phyloP scores from a whole-genome alignment of 2,113 vertebrate genomes.

The Rhea americana region DNA sequence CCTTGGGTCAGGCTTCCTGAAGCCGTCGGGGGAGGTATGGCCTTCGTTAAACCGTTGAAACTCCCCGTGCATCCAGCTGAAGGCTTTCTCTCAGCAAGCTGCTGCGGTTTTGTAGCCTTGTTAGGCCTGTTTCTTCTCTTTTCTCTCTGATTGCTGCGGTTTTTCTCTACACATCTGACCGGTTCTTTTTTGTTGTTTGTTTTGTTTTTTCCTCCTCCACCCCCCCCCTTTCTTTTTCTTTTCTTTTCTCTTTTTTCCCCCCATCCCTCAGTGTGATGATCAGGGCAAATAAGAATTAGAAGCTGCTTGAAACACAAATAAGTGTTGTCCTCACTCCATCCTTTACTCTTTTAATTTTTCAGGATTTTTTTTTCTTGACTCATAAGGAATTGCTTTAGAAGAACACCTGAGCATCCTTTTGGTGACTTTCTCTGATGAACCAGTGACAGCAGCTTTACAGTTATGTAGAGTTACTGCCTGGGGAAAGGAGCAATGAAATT shows the following conservation, averaged over 20 bases:
- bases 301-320: neutral
- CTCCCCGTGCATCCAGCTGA: neutral
- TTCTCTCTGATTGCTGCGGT: neutral
- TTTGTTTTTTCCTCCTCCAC: neutral
- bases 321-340: neutral
- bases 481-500: neutral
- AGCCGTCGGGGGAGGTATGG: neutral
- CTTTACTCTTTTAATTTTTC: neutral
- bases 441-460: neutral
- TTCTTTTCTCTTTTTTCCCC: neutral
- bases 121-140: neutral
- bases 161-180: neutral
- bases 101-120: neutral
- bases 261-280: neutral
- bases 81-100: neutral
- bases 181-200: no score
- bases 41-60: neutral
- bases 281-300: neutral
- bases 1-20: neutral
- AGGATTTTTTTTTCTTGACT: neutral
- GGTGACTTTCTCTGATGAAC: neutral
- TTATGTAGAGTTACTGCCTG: neutral
- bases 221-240: neutral
- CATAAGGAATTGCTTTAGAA: neutral
- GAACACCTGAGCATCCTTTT: neutral